phyloP scores from a whole-genome alignment of 2,797 vertebrate genomes.

The Chloroceryle amazona region DNA sequence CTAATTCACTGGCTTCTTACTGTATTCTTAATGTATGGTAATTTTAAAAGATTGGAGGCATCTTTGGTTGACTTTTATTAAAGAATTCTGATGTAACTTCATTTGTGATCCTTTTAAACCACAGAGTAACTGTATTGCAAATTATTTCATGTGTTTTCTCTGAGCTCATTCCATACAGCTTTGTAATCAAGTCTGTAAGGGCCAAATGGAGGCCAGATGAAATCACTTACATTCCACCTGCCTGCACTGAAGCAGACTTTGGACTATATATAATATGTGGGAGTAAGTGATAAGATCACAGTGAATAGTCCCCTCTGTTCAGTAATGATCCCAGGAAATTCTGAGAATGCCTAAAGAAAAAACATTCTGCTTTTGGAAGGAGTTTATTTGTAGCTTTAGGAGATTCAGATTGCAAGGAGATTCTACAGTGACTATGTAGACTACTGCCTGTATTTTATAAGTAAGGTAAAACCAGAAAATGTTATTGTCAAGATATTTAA shows the following conservation, averaged over 20 bases:
- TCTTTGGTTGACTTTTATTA: background rate
- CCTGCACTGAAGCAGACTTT: background rate
- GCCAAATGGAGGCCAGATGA: slow-evolving; percentile 15
- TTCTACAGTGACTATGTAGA: background rate
- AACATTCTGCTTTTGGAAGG: slow-evolving; percentile 17
- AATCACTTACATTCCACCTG: slow-evolving; percentile 53
- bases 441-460: background rate
- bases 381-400: background rate
- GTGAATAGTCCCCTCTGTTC: slow-evolving; percentile 12
- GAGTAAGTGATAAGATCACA: background rate
- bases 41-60: background rate
- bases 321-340: background rate
- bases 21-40: background rate
- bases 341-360: slow-evolving; percentile 9
- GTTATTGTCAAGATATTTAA: background rate
- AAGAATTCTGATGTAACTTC: background rate
- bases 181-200: background rate
- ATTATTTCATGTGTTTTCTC: background rate
- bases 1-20: background rate
- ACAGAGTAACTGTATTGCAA: background rate
- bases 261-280: background rate
- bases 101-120: background rate
- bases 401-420: background rate
- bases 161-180: background rate
- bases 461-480: background rate